Evolutionary conservation across 2,888 invertebrate genomes (phyloP), one percentile per base, ranked within the genome.

Genomic region (Crioceris asparagi): DNA sequence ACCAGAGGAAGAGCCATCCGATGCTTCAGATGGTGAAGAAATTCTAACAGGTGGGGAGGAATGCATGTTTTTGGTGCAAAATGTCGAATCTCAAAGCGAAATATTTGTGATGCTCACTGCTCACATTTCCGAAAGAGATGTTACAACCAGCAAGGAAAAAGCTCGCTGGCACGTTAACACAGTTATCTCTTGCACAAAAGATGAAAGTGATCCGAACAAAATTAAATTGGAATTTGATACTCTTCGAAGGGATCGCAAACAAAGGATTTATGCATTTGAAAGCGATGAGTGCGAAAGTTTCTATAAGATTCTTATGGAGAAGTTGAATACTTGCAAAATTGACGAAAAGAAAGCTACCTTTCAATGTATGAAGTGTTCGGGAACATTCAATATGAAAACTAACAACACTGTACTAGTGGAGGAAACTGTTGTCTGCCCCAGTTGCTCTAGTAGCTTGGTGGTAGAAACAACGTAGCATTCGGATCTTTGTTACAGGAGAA

Each of bases 141-240:
- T 53, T 33, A 53, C 50, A 6, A 59, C 54, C 3, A 54, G 55
- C 15, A 60, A 57, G 41, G 59, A 60, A 46, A 50, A 43, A 25
- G 52, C 56, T 1, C 49, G 57, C 12, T 75, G 75, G 74, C 66
- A 67, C 32, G 50, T 74, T 1, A 67, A 67, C 45, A 66, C 67
- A 3, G 56, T 75, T 34, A 61, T 67, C 43, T 68, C 66, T 14
- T 74, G 72, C 54, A 68, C 69, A 44, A 49, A 46, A 32, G 12
- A 49, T 2, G 51, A 53, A 30, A 51, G 53, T 6, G 50, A 52
- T 25, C 59, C 63, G 7, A 62, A 61, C 42, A 57, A 65, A 3
- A 59, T 71, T 18, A 70, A 69, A 6, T 57, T 79, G 21, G 69
- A 71, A 31, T 80, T 79, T 53, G 77, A 78, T 55, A 77, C 78